Evolutionary conservation across 2,113 vertebrate genomes (phyloP).

Genomic region (Pseudorectes ferrugineus): DNA sequence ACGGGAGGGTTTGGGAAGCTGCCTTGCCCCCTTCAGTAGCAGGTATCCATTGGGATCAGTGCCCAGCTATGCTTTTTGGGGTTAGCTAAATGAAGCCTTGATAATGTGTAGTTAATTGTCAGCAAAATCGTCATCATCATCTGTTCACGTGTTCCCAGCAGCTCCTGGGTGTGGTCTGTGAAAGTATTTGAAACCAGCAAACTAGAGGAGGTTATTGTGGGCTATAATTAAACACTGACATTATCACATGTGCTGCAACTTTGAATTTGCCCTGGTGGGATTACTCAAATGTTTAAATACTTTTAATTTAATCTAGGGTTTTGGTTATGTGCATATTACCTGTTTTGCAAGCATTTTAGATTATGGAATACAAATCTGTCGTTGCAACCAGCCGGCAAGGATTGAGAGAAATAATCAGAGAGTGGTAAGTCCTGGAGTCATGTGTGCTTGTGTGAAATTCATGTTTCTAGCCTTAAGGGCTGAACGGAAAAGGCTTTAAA

Average conservation of each 20-base stretch:
- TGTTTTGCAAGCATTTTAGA: neutral
- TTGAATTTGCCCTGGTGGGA: neutral
- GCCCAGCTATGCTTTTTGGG: neutral
- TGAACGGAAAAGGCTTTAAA: constrained; percentile 4
- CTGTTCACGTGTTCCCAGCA: neutral
- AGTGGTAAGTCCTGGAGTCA: neutral
- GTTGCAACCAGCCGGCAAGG: neutral
- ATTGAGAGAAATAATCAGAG: neutral
- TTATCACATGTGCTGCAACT: neutral
- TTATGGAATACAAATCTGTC: fast-evolving
- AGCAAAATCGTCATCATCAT: neutral
- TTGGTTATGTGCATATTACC: neutral
- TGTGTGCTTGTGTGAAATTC: neutral
- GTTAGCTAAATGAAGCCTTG: neutral
- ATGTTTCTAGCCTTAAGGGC: neutral
- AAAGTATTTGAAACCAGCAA: neutral
- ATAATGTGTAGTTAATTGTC: neutral
- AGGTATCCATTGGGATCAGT: neutral
- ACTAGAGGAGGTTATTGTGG: neutral
- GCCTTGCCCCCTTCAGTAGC: neutral
- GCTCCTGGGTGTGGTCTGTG: neutral
- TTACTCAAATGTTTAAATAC: neutral
- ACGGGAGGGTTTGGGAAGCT: neutral
- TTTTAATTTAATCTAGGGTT: neutral
- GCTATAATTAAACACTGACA: neutral